Percentiles rank a stretch among this genome's conserved stretches.
These are phyloP conservation scores for Trinorchestia longiramus DNA, from an alignment of 1,140 invertebrate species.

Conservation along the genomic window DNA sequence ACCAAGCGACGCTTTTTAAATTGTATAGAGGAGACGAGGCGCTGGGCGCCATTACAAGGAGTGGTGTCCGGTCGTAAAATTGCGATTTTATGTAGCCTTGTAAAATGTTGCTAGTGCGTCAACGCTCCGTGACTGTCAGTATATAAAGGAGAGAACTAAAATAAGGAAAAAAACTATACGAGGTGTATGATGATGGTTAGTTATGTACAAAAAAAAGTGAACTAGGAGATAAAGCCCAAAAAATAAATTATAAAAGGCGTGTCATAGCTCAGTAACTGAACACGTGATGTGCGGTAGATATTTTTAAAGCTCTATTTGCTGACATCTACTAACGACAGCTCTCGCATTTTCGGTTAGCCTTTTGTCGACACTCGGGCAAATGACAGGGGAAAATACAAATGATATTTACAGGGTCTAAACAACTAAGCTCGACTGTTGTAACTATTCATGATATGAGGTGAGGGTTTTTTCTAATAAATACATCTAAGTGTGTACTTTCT, in stretches of 20 bases:
- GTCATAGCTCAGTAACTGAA: too few relatives aligned
- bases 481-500: too few relatives aligned
- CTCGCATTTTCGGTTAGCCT: neutral
- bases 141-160: neutral
- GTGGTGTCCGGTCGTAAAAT: neutral
- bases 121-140: neutral
- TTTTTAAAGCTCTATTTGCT: neutral
- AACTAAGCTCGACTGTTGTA: too few relatives aligned
- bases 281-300: neutral
- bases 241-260: neutral
- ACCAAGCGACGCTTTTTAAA: neutral
- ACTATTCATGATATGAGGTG: too few relatives aligned
- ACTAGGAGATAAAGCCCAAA: too few relatives aligned
- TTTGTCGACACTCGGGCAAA: too few relatives aligned
- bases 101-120: neutral
- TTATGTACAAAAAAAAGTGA: too few relatives aligned
- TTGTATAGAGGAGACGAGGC: neutral
- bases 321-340: neutral
- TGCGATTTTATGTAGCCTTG: neutral
- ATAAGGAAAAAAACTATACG: neutral
- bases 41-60: neutral
- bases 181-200: too few relatives aligned
- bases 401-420: too few relatives aligned
- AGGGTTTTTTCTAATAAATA: too few relatives aligned
- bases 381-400: too few relatives aligned